Conservation (phyloP, 2,113 vertebrate species). For the Pollachius pollachius region DNA sequence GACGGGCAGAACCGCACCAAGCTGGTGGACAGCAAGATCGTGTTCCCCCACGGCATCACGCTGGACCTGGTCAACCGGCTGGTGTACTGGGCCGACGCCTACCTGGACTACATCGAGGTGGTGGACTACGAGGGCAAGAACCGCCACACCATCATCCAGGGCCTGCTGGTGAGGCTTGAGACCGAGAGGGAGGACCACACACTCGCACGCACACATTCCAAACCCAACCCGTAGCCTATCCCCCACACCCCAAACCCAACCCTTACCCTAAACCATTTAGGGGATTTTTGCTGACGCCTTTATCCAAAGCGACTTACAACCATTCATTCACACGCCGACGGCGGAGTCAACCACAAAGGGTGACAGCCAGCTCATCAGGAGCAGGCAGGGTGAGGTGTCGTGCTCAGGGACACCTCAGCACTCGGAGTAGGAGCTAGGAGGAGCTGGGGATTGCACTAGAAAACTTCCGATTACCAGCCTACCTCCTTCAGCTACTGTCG, state of each 20-base stretch:
- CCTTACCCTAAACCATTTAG: too few relatives aligned
- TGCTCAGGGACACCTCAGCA: not conserved
- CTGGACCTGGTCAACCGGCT: slow-evolving; percentile 92
- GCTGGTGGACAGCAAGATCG: slow-evolving; percentile 94
- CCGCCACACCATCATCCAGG: slow-evolving; percentile 95
- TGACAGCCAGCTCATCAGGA: too few relatives aligned
- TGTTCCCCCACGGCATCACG: slow-evolving; percentile 94
- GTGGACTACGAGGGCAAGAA: slow-evolving; percentile 97
- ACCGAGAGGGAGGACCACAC: not conserved
- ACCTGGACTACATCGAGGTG: slow-evolving; percentile 97
- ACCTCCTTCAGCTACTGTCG: slow-evolving; percentile 2
- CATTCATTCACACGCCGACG: not conserved
- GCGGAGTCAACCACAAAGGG: too few relatives aligned
- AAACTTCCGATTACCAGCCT: not conserved
- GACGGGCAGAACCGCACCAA: slow-evolving; percentile 97
- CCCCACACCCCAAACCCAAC: too few relatives aligned
- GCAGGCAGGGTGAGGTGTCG: too few relatives aligned
- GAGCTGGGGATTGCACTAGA: not conserved
- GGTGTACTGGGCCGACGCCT: slow-evolving; percentile 96
- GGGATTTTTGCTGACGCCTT: too few relatives aligned
- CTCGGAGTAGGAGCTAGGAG: not conserved
- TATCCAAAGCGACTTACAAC: too few relatives aligned
- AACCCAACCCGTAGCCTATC: too few relatives aligned
- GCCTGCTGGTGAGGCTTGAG: slow-evolving; percentile 84
- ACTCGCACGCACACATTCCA: not conserved